Percentiles rank a stretch among this genome's conserved stretches.
Evolutionary conservation across 2,888 invertebrate species (phyloP).

Genomic region (Bimastos eiseni): DNA sequence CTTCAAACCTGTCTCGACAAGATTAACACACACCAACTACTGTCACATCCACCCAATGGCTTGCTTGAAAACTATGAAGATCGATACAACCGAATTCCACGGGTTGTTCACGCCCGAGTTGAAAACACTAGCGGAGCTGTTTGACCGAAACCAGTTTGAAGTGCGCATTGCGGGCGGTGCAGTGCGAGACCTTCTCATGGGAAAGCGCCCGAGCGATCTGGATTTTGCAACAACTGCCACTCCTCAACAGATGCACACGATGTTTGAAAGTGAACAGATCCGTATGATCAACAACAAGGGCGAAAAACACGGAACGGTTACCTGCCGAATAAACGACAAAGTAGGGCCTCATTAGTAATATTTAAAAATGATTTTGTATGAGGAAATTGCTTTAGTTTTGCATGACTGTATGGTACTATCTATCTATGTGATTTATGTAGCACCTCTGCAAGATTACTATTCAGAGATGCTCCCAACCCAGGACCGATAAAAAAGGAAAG

Average conservation of each 20-base stretch:
- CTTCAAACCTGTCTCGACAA: background rate
- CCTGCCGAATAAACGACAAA: constrained; percentile 88
- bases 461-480: no score
- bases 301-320: constrained; percentile 76
- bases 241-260: constrained; percentile 90
- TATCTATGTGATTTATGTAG: no score
- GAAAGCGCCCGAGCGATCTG: constrained; percentile 71
- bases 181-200: constrained; percentile 72
- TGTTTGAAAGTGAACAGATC: constrained; percentile 81
- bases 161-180: constrained; percentile 95
- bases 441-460: no score
- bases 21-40: background rate
- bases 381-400: no score
- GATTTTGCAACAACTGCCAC: constrained; percentile 98
- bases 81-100: constrained; percentile 54
- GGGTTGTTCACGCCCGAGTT: constrained; percentile 78
- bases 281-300: constrained; percentile 83
- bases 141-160: constrained; percentile 75
- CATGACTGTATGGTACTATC: no score
- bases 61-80: constrained; percentile 47
- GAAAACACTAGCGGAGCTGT: constrained; percentile 72
- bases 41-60: background rate
- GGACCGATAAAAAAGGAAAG: no score
- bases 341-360: constrained; percentile 67
- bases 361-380: constrained; percentile 21